Evolutionary conservation across 1,140 invertebrate genomes (phyloP), one percentile per base, ranked within the genome.

Genomic region (Panulirus ornatus): DNA sequence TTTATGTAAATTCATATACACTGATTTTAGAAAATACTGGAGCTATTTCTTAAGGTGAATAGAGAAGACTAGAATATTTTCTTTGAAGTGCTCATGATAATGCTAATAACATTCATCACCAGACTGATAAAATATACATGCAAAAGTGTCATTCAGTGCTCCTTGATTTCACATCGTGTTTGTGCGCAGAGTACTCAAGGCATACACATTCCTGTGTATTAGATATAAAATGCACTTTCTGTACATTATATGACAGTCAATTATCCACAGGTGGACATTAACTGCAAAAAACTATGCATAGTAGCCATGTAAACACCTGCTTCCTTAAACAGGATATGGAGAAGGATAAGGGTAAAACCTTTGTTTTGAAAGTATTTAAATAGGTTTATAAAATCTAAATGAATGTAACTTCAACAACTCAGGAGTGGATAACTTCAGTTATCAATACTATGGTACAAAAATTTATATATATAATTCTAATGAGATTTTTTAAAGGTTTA

Each of bases 101-200:
- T 19, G 54, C 14, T 47, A 58, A 27, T 27, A 30, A 63, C n/a
- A 63, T 27, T 27, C 58, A 63, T 63, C 58, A 63, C 58, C 58
- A 63, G 30, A 63, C 58, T 63, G 58, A 79, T 40, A 79, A 79
- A 54, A 79, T 79, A 54, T 47, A 79, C 22, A 54, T 79, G 76
- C 44, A 78, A 78, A 44, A 78, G 75, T 44, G 75, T 47, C 40
- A 40, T 11, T 16, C 75, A 76, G 36, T 78, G 36, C 42, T 44
- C 75, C 75, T 78, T 1, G 16, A 34, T 54, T 34, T 40, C 44
- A 79, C 71, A 42, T n/a, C 11, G 8, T 34, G 47, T 79, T 79
- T 79, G 76, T 79, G 76, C 76, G 76, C 76, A 79, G 58, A 63
- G n/a, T 79, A 27, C 76, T 79, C 42, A 79, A 79, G 76, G 76